phyloP scores from a whole-genome alignment of 1,140 invertebrate genomes.

The Drosophila baimaii region DNA sequence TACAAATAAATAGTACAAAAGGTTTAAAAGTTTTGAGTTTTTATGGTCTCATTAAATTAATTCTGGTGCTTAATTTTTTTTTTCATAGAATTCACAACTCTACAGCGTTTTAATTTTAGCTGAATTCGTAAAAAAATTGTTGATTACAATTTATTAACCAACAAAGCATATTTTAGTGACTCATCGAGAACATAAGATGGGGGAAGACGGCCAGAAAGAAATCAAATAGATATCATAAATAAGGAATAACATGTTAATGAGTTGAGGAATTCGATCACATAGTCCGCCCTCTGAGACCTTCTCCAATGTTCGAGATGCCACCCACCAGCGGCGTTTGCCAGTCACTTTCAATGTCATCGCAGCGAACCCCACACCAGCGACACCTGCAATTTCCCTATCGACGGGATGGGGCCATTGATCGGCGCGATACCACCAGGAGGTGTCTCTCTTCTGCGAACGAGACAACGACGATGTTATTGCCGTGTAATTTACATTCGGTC shows the following conservation, averaged over 20 bases:
- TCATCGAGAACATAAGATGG: neutral
- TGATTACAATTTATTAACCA: too few relatives aligned
- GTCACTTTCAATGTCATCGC: conserved; percentile 38
- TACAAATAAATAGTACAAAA: too few relatives aligned
- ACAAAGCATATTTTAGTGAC: neutral
- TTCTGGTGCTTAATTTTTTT: too few relatives aligned
- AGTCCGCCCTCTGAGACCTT: neutral
- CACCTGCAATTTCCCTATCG: conserved; percentile 57
- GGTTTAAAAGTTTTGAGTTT: too few relatives aligned
- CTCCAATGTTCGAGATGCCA: conserved; percentile 15
- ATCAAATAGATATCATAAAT: neutral
- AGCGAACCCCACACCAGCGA: conserved; percentile 15
- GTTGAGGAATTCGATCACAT: conserved; percentile 7
- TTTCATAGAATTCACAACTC: too few relatives aligned
- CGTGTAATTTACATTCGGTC: conserved; percentile 77
- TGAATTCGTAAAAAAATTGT: too few relatives aligned
- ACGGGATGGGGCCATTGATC: conserved; percentile 29
- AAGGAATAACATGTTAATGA: neutral
- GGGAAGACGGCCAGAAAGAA: neutral
- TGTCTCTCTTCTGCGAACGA: conserved; percentile 33
- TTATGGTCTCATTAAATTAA: too few relatives aligned
- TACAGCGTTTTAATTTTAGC: too few relatives aligned
- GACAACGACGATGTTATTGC: conserved; percentile 60
- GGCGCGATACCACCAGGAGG: conserved; percentile 10
- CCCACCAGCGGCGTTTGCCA: conserved; percentile 6